Base-by-base conservation (phyloP, 2,888 invertebrate species). In the Cosmia trapezina region DNA sequence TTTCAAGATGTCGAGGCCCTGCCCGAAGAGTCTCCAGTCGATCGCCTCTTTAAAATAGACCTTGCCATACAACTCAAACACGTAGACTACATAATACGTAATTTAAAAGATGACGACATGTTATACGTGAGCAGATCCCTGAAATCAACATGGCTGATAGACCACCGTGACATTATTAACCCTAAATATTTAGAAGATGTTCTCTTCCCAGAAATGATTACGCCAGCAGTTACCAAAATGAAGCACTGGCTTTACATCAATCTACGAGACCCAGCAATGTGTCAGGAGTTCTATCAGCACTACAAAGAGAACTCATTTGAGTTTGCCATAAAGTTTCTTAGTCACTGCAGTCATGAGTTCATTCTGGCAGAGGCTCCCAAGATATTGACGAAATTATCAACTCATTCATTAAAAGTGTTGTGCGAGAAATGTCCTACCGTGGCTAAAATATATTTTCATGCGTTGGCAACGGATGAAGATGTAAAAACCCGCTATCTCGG, bases 11-110 rank as follows among this genome's bases (percentile, higher is more conserved):
- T 91, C 8, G 77, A 80, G 37, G 28, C 75, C 19, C 51, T 84
- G 2, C 83, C 88, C 0, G 94, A 94, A 81, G 49, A 65, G n/a
- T 83, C 90, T 14, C 80, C 90, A 17, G 65, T 93, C 17, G 94
- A 94, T 74, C 87, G 91, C 72, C 81, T 94, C 14, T 93, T 92
- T 64, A 94, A 94, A 87, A 94, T 94, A 65, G 90, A 94, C 37
- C 79, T 95, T 3, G 94, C 95, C 4, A 89, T 88, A 12, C 89
- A 91, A 80, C 76, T 88, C 33, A 89, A 83, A 73, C 78, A 93
- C 72, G 83, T 91, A 0, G 87, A 93, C n/a, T 95, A 89, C 70
- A 91, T 95, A 11, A 33, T 94, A 19, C 72, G 85, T 22, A 93
- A 88, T 63, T 80, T 95, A 41, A 93, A 92, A 88, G 88, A 92